Conservation (phyloP, 1,140 invertebrate species). For the Aethina tumida region DNA sequence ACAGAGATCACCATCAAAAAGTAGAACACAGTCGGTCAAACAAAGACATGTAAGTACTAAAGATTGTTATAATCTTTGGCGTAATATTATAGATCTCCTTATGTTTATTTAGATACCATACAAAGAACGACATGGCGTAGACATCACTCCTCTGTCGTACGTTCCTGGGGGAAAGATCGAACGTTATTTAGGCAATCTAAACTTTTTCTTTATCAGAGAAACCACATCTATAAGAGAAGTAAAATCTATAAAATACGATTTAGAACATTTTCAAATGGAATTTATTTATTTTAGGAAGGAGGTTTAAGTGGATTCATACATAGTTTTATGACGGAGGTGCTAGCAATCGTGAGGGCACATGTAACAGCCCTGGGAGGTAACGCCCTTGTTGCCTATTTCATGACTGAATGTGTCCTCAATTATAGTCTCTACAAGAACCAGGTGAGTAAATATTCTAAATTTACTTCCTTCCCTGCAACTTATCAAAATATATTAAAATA, state of each 20-base stretch:
- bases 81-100: slow-evolving; percentile 3
- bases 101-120: slow-evolving; percentile 42
- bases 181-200: slow-evolving; percentile 83
- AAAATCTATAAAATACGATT: slow-evolving; percentile 12
- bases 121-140: slow-evolving; percentile 64
- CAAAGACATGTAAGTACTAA: slow-evolving; percentile 29
- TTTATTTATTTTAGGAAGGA: slow-evolving; percentile 48
- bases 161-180: slow-evolving; percentile 72
- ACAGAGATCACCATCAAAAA: slow-evolving; percentile 28
- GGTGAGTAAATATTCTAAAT: slow-evolving; percentile 44
- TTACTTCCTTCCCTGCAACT: too few relatives aligned
- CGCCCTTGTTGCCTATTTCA: slow-evolving; percentile 87
- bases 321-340: slow-evolving; percentile 81
- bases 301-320: slow-evolving; percentile 90
- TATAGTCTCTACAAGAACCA: slow-evolving; percentile 95
- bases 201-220: slow-evolving; percentile 93
- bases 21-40: slow-evolving; percentile 20
- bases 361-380: slow-evolving; percentile 91
- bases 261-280: not conserved
- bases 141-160: slow-evolving; percentile 75
- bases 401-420: slow-evolving; percentile 81
- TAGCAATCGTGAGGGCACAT: slow-evolving; percentile 86
- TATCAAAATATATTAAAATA: slow-evolving; percentile 6
- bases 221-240: slow-evolving; percentile 85
- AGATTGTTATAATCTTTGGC: slow-evolving; percentile 17